phyloP scores from a whole-genome alignment of 2,797 vertebrate species.

The Poeciliopsis presidionis region DNA sequence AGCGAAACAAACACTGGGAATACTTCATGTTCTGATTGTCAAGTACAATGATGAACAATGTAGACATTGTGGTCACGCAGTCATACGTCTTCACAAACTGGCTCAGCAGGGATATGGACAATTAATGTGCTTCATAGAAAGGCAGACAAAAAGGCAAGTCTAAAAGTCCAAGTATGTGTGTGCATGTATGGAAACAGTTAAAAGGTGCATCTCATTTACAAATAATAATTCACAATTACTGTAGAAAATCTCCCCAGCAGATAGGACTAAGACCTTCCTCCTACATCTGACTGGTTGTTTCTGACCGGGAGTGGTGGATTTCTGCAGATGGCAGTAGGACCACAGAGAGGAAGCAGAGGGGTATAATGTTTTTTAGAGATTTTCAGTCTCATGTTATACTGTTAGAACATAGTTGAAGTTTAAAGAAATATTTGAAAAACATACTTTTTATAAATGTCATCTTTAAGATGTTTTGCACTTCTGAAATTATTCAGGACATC shows the following conservation, averaged over 20 bases:
- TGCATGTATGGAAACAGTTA: slow-evolving; percentile 19
- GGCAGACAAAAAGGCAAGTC: not conserved
- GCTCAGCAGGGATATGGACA: slow-evolving; percentile 19
- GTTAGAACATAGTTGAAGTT: too few species aligned
- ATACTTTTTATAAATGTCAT: too few species aligned
- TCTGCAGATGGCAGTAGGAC: too few species aligned
- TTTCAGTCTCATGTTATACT: too few species aligned
- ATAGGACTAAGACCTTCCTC: too few species aligned
- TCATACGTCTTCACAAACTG: slow-evolving; percentile 26
- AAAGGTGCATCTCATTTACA: not conserved
- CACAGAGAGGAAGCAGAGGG: too few species aligned
- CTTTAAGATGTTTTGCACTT: not conserved
- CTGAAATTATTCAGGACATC: not conserved
- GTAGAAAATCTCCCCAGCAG: not conserved
- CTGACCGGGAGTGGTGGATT: too few species aligned
- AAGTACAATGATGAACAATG: not conserved
- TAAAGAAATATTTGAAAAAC: too few species aligned
- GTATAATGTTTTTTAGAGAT: too few species aligned
- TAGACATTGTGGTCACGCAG: slow-evolving; percentile 5
- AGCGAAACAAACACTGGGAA: not conserved
- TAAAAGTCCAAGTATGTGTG: slow-evolving; percentile 1
- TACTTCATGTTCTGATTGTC: not conserved
- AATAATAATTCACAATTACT: not conserved
- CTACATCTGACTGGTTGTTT: too few species aligned
- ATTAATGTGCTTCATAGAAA: not conserved